Evolutionary conservation across 1,140 invertebrate species (phyloP).

Genomic region (Orchesella cincta): DNA sequence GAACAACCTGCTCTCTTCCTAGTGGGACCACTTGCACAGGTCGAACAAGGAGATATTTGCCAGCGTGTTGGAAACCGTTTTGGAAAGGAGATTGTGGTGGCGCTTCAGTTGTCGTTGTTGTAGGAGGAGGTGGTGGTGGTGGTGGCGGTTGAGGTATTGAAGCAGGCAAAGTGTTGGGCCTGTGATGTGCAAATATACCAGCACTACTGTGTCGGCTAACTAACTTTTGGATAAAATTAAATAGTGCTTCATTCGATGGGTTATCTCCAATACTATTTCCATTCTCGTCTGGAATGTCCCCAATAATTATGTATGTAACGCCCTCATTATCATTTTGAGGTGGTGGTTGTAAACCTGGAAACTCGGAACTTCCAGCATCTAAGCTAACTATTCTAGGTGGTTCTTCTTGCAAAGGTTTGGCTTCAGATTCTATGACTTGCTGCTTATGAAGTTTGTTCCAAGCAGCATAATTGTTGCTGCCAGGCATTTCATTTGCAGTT

Average conservation of each 20-base stretch:
- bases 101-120: not conserved
- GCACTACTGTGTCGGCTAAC: not conserved
- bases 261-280: not conserved
- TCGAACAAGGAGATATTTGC: slow-evolving; percentile 9
- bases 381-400: not conserved
- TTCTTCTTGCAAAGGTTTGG: not conserved
- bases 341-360: not conserved
- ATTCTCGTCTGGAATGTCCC: not conserved
- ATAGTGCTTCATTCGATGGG: not conserved
- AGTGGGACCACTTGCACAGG: slow-evolving; percentile 5
- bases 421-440: not conserved
- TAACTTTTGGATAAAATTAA: slow-evolving; percentile 22
- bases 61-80: not conserved
- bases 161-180: not conserved
- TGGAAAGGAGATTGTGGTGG: not conserved
- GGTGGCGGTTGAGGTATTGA: not conserved
- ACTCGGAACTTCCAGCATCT: not conserved
- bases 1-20: not conserved
- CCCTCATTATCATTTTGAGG: not conserved
- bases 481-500: not conserved
- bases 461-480: not conserved
- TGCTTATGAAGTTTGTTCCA: not conserved
- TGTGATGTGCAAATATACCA: not conserved
- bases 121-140: not conserved
- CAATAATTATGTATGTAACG: slow-evolving; percentile 10